Base-by-base conservation (phyloP, 2,888 invertebrate genomes). In the Catocala sponsa region DNA sequence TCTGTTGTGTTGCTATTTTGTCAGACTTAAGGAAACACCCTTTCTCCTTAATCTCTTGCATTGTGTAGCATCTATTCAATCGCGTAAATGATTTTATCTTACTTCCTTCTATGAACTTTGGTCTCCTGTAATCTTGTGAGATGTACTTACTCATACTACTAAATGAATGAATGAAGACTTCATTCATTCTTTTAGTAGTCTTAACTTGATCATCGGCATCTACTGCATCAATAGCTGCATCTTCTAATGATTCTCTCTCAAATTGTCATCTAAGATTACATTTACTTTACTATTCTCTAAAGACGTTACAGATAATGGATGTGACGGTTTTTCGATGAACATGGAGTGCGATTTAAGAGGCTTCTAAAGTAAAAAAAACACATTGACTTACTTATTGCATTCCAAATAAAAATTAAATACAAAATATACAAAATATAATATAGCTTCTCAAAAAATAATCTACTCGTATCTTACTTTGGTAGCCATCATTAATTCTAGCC, bases 401-500 rank as follows among this genome's bases (percentile, higher is more conserved):
- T 7, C 25, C 25, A 52, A 52, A 11, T 41, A 41, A 52, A 38
- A 42, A 4, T 25, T 2, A 25, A 25, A 25, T 25, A 25, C 2
- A 25, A 2, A 25, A 25, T 4, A 25, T 4, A 25, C 25, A 2
- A 25, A 25, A 25, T 25, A 25, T 25, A 2, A 25, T 25, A 25
- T 25, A 25, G 25, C 25, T 25, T 25, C 25, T 25, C 25, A 25
- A 25, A 25, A 25, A 25, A 25, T 25, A 25, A 25, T 25, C 25
- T 25, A 25, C 25, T 25, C 25, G 25, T 49, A 11, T 0, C 46
- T 63, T 74, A 97, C 97, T 95, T 98, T 97, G 0, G 99, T 99
- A 9, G 98, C 98, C 85, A 96, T 96, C 98, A 99, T 99, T 15
- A 99, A 94, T 85, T 99, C 98, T 58, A 96, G 95, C 99, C 99